A percentile compares a stretch with the other conserved stretches of the same genome.
phyloP scores from a whole-genome alignment of 1,140 invertebrate genomes.

The Pinna nobilis region DNA sequence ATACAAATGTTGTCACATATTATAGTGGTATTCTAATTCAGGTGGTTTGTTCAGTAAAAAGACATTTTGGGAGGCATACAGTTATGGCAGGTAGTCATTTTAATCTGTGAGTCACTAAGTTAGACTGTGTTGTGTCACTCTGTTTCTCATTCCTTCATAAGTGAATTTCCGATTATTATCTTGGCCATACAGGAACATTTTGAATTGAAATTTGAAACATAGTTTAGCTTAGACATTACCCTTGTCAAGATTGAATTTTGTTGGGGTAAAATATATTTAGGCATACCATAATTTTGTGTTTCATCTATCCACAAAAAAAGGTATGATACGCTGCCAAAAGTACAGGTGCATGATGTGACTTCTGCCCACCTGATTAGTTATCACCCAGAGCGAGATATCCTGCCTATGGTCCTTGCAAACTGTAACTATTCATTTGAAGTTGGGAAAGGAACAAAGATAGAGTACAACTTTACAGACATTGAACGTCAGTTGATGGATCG shows the following conservation, averaged over 20 bases:
- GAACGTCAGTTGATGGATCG: conserved; percentile 54
- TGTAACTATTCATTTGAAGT: conserved; percentile 62
- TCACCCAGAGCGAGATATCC: conserved; percentile 58
- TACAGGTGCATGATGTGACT: conserved; percentile 36
- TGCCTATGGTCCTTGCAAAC: conserved; percentile 60
- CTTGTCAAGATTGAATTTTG: too few species aligned
- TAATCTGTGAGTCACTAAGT: too few species aligned
- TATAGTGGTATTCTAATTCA: neutral
- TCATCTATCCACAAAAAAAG: neutral
- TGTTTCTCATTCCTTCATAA: too few species aligned
- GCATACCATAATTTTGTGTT: neutral
- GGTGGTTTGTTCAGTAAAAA: too few species aligned
- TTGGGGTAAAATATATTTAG: too few species aligned
- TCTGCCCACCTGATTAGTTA: conserved; percentile 57
- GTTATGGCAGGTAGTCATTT: too few species aligned
- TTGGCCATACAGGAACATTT: too few species aligned
- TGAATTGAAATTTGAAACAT: too few species aligned
- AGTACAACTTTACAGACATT: conserved; percentile 55
- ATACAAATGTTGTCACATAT: neutral
- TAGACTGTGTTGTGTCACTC: too few species aligned
- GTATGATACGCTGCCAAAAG: conserved; percentile 30
- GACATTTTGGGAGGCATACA: too few species aligned
- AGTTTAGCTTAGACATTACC: too few species aligned
- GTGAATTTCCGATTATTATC: too few species aligned
- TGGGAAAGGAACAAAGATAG: conserved; percentile 48